Evolutionary conservation across 2,888 invertebrate species (phyloP).

Genomic region (Isoperla grammatica): DNA sequence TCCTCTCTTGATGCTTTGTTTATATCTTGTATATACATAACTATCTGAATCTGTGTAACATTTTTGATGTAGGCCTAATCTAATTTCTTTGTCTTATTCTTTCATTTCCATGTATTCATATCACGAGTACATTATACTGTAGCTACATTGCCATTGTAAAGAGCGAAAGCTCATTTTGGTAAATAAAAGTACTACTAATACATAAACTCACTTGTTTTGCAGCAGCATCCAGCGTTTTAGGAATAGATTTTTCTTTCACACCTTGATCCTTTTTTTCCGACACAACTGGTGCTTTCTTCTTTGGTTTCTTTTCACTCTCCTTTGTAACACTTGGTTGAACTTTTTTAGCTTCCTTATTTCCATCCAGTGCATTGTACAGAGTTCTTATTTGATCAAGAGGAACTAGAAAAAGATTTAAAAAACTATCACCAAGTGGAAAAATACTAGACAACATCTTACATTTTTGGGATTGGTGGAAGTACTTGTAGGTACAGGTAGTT

Average conservation of each 20-base stretch:
- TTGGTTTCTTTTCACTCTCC: conserved; percentile 43
- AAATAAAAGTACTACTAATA: too few species aligned
- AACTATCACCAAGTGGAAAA: too few species aligned
- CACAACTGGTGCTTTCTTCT: conserved; percentile 39
- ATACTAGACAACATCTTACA: not conserved
- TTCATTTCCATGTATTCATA: too few species aligned
- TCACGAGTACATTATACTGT: too few species aligned
- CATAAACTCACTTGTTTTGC: conserved; percentile 50
- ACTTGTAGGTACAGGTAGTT: conserved; percentile 28
- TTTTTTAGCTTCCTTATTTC: conserved; percentile 55
- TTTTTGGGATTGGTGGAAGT: conserved; percentile 18
- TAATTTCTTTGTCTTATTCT: too few species aligned
- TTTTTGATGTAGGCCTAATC: too few species aligned
- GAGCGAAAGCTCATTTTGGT: too few species aligned
- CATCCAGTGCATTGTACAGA: conserved; percentile 57
- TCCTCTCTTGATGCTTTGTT: too few species aligned
- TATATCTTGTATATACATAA: too few species aligned
- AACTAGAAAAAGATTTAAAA: conserved; percentile 49
- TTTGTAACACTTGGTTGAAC: conserved; percentile 41
- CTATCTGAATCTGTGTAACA: too few species aligned
- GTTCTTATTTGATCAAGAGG: conserved; percentile 63
- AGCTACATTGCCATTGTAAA: too few species aligned
- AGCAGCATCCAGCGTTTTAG: conserved; percentile 60
- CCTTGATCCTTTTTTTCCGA: conserved; percentile 48
- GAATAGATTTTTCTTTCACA: conserved; percentile 56